These are phyloP conservation scores for Horisme vitalbata DNA, from an alignment of 2,888 invertebrate species.

Conservation along the genomic window DNA sequence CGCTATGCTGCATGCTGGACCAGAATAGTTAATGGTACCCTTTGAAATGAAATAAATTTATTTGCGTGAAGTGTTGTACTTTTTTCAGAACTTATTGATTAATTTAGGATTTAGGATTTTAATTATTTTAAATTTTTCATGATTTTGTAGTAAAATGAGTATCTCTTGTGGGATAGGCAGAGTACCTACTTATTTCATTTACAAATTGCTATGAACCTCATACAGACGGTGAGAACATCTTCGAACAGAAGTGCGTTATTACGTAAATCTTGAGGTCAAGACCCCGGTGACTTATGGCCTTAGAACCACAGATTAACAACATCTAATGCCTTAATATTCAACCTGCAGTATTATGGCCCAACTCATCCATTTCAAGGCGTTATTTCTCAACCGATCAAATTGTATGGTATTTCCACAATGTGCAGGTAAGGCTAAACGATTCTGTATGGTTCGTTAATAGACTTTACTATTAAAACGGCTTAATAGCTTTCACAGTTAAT, in stretches of 20 bases:
- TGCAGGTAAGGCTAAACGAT: conserved; percentile 1
- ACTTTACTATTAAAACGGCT: neutral
- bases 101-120: no score
- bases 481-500: conserved; percentile 5
- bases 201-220: no score
- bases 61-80: no score
- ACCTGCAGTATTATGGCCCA: conserved; percentile 26
- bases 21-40: no score
- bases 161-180: no score
- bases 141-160: no score
- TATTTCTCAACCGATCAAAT: conserved; percentile 20
- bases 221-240: no score
- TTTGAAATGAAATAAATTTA: no score
- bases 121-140: no score
- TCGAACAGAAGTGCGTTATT: conserved; percentile 7
- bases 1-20: no score
- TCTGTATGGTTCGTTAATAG: neutral
- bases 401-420: conserved; percentile 14
- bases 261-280: conserved; percentile 30
- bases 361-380: conserved; percentile 30
- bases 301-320: conserved; percentile 10
- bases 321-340: conserved; percentile 18
- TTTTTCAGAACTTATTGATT: no score
- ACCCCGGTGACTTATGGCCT: conserved; percentile 29
- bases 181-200: no score